Base-by-base conservation (phyloP, 2,113 vertebrate species). In the Erythrocercus mccallii region DNA sequence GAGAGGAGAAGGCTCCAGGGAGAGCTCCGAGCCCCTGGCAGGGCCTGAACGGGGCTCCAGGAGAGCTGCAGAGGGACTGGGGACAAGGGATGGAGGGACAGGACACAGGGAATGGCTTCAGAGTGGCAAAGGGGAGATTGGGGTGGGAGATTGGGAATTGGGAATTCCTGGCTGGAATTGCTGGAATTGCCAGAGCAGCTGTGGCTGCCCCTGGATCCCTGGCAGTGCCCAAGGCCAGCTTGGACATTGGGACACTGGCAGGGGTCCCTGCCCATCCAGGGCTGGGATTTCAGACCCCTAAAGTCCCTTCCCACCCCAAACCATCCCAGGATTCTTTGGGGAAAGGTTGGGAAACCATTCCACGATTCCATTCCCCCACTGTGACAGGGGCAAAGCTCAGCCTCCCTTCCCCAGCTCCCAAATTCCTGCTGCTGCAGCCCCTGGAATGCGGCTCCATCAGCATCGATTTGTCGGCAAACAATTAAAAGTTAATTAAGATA, bases 401-500 rank as follows among this genome's bases (percentile, higher is more conserved):
- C 47, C 30, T n/a, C 64, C 70, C 65, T 86, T 15, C 37, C 8
- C 28, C 23, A 33, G 2, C 71, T 88, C 71, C 61, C 83, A 54
- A 87, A 66, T 22, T 72, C 13, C 88, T 61, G 57, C 88, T 94
- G 93, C 80, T 86, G 38, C 76, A 84, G 24, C 81, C 95, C 79
- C 51, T 50, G 71, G 86, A 96, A 93, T 37, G 24, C 20, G 51
- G 81, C 73, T 31, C 21, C 0, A 77, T 95, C 94, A 92, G 92
- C 94, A 95, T 96, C 74, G 97, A 97, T 95, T 76, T 85, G 57
- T 76, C 84, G 88, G 50, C 61, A 93, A 96, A 97, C 95, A 97
- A 97, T 97, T 97, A 91, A 65, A 65, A 95, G 90, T 71, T 98
- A 98, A 98, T 98, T 97, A 97, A 97, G 92, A 95, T 94, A 97